Base-by-base conservation (phyloP, 2,113 vertebrate species). In the Sula dactylatra region DNA sequence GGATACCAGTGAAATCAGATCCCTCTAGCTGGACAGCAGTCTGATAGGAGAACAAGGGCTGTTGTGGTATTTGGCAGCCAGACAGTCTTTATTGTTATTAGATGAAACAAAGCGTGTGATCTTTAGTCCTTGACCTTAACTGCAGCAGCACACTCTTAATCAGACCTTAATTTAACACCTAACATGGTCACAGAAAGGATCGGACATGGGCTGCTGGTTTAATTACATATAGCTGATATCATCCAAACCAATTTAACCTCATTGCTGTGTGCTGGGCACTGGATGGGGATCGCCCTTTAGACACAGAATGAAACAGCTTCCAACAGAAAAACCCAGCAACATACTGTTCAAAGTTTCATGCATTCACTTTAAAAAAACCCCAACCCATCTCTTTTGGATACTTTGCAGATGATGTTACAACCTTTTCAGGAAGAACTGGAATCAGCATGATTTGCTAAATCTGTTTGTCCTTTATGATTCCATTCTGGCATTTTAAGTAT, bases 101-200 rank as follows among this genome's bases (percentile, higher is more conserved):
- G 96, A 97, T 97, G 97, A 97, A 97, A 95, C 94, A 97, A 95
- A 97, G 93, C 95, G 69, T 97, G 95, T 97, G 97, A 96, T 97
- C 96, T 97, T 93, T 96, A 97, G 97, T 97, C 97, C 97, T 97
- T 98, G 97, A 98, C 97, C 97, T 97, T 97, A 96, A 94, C 78
- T 91, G 93, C 94, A 92, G 94, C 95, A 93, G 88, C 88, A 85
- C 87, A 73, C 93, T 97, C 93, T 97, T 97, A 97, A 97, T 97
- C 96, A 97, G 96, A 94, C 95, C 97, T 97, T 97, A 97, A 97
- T 98, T 97, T 97, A 97, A 96, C 97, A 97, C 97, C 97, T 97
- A 97, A 97, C 96, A 97, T 97, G 96, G 97, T 85, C 97, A 97
- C 93, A 96, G 89, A 96, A 92, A 86, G 93, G 93, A 94, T 96